Evolutionary conservation across 1,140 invertebrate species (phyloP), one percentile per base, ranked within the genome.

Genomic region (Drosophila persimilis): DNA sequence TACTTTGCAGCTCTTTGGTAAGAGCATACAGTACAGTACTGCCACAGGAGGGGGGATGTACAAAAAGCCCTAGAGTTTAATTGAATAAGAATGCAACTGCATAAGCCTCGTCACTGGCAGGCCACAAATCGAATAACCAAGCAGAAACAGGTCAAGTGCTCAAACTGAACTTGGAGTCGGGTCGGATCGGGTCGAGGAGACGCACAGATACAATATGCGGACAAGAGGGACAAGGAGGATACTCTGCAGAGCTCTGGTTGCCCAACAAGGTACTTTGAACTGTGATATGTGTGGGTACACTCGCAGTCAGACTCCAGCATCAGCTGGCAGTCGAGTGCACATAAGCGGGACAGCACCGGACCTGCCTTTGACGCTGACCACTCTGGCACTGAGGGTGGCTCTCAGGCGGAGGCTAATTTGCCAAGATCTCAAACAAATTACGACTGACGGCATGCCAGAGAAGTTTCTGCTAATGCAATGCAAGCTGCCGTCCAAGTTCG

Each of bases 71-170:
- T 46, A n/a, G 57, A 54, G 62, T 54, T 73, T 83, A 81, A 81
- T 83, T 83, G 74, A 81, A 83, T 83, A 55, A 62, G 71, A 74
- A 65, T 60, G 70, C 70, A 74, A 75, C 55, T 54, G 56, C 61
- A 74, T 75, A 74, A 74, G 54, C 50, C 60, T 50, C 72, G 69
- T 70, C 74, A 57, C 52, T 26, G 35, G 43, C 71, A 62, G 70
- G 60, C 57, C 70, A 66, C 41, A 79, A 73, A 66, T 84, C 58
- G 75, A 67, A 75, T 64, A 58, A 61, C 54, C 59, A 48, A 47
- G 55, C 47, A 62, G 45, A 72, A 63, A 61, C 66, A 63, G 80
- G 81, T 85, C 80, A 85, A 85, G 80, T 80, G 64, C 75, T 70
- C 11, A 39, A 75, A 47, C 78, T 77, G 77, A 85, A 86, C 81